A percentile compares a stretch with the other conserved stretches of the same genome.
phyloP scores from a whole-genome alignment of 2,888 invertebrate species.

The Hoplodrina blanda region DNA sequence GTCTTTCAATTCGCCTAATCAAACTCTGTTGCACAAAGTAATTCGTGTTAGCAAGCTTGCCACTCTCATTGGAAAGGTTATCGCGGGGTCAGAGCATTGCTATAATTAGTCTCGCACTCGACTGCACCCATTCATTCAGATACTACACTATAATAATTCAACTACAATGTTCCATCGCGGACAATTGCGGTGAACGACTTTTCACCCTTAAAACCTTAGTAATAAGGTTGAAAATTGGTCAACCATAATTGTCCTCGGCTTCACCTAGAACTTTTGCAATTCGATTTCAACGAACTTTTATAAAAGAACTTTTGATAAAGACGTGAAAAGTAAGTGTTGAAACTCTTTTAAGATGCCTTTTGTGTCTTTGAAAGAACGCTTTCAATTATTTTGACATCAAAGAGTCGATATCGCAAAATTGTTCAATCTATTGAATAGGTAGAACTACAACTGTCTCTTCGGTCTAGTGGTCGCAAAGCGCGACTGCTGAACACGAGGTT shows the following conservation, averaged over 20 bases:
- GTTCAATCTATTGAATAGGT: background rate
- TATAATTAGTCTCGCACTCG: slow-evolving; percentile 78
- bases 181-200: no score
- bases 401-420: background rate
- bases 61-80: slow-evolving; percentile 70
- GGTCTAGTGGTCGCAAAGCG: no score
- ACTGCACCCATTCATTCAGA: slow-evolving; percentile 74
- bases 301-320: slow-evolving; percentile 39
- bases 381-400: slow-evolving; percentile 5
- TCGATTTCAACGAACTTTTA: slow-evolving; percentile 28
- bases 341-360: background rate
- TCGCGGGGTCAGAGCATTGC: slow-evolving; percentile 74
- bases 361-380: slow-evolving; percentile 6
- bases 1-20: background rate
- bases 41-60: slow-evolving; percentile 52
- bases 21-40: slow-evolving; percentile 37
- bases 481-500: no score
- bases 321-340: slow-evolving; percentile 17
- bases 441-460: no score
- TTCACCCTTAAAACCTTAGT: no score
- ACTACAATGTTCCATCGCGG: slow-evolving; percentile 49
- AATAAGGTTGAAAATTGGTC: no score
- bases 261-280: slow-evolving; percentile 33
- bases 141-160: slow-evolving; percentile 57
- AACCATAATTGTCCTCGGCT: no score